Evolutionary conservation across 2,113 vertebrate species (phyloP), one percentile per base, ranked within the genome.

Genomic region (Miniopterus natalensis): DNA sequence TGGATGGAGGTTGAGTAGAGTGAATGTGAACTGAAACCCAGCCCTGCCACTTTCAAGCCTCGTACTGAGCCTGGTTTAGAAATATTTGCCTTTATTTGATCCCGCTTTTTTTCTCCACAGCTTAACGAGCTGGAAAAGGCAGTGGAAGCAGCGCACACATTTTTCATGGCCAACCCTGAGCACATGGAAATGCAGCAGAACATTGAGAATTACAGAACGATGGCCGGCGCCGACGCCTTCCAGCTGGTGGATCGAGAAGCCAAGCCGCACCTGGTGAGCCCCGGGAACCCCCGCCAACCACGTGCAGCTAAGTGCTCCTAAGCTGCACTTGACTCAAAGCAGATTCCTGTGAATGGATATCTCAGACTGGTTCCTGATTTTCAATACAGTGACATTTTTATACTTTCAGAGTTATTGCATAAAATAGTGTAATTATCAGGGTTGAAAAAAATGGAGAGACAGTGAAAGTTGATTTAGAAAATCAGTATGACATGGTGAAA

Each of bases 151-250:
- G 99, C 99, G 75, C 99, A 99, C 89, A 99, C 99, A 0, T 99
- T 99, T 97, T 99, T 99, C 97, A 98, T 99, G 98, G 99, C 99
- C 85, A 99, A 99, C 96, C 99, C 99, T 0, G 99, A 99, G 96
- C 99, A 99, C 94, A 99, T 99, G 98, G 99, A 99, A 98, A 98
- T 99, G 98, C 98, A 99, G 74, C 98, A 99, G 90, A 98, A 99
- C 97, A 98, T 99, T 0, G 99, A 99, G 97, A 99, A 99, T 95
- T 99, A 99, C 97, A 99, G 99, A 97, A 98, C 88, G 27, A 97
- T 97, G 0, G 93, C 99, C 8, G 99, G 99, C 0, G 96, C 98
- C 0, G 81, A 97, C 55, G 98, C 98, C 25, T 97, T 97, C 21
- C 98, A 98, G 79, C 96, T 99, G 97, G 96, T 99, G 45, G 99